Evolutionary conservation across 2,797 vertebrate genomes (phyloP), one percentile per base, ranked within the genome.

Genomic region (Spheniscus humboldti): DNA sequence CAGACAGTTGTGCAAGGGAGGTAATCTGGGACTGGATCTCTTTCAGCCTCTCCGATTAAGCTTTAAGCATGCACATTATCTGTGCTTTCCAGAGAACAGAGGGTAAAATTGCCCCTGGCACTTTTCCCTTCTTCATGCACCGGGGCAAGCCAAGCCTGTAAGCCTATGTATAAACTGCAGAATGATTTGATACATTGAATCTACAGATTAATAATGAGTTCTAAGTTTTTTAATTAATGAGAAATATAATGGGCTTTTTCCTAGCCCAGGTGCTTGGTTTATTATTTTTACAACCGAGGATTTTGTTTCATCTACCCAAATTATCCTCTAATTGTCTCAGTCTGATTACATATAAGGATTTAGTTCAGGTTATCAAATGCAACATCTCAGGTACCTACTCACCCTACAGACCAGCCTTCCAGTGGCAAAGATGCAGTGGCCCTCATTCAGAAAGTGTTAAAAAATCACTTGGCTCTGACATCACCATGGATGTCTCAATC

Each of bases 401-500:
- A 27, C 9, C 85, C 23, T 52, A 89, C 56, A 76, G 50, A n/a
- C 16, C 13, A 87, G 14, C 37, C 24, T 87, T 86, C 82, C 31
- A 24, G 53, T 76, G 87, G 39, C 39, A 88, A 93, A 85, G 91
- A 92, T 59, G 33, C 30, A 64, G 64, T 67, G 47, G 43, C 3
- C 10, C 31, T 50, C 52, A 48, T 19, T 81, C 72, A 63, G 53
- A 93, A 92, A 95, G 62, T 64, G 52, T 79, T 95, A 74, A 94
- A 87, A 85, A 92, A 73, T 83, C 30, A 14, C 43, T 93, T 62
- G 28, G 7, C 47, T 95, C 77, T 88, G 56, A 60, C 62, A 78
- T 79, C 57, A 83, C 35, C 60, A 22, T 43, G 27, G 86, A 92
- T 92, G 37, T 91, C 89, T 93, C 87, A 96, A 82, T 95, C 71